Evolutionary conservation across 64 coral and sea anemone genomes (phyloP), one percentile per base, ranked within the genome.

Genomic region (Hydrozoanthus tunicans): DNA sequence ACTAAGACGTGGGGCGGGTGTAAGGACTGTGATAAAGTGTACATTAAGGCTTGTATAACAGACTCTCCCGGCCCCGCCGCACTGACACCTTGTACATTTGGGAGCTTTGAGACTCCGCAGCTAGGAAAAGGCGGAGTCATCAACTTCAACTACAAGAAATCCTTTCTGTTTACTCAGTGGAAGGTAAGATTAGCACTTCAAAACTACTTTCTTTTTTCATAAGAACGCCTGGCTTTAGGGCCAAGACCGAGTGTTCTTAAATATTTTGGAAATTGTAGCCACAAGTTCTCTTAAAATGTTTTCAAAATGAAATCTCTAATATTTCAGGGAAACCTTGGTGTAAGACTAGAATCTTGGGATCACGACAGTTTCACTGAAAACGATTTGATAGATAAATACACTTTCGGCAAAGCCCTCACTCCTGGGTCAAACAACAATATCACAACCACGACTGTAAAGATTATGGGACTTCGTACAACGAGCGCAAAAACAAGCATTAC

Each of bases 321-420:
- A 5, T 90, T 91, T 59, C 73, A 96, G 95, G 95, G 95, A 7
- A 58, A 73, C 1, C 52, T 96, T 93, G 79, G 81, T 5, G 64
- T 96, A 13, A 67, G 80, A 20, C 70, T 93, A 53, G 89, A 96
- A 81, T 79, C 90, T 6, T 96, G 95, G 95, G 92, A 96, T 17
- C 15, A 90, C 10, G 95, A 96, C 78, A 76, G 55, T 24, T 11
- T 64, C 25, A 82, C 66, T 15, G 73, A 14, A 3, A 61, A 96
- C 65, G 95, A 96, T 27, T 83, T 91, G 17, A 67, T 96, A n/a
- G 95, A 93, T 7, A 82, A 65, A 68, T 72, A 60, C 51, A 91
- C 82, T 0, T 77, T 91, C 27, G 63, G 55, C 10, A 71, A 82
- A 4, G n/a, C 27, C 32, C 62, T 81, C 79, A 81, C 59, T 81